phyloP scores from a whole-genome alignment of 2,797 vertebrate genomes.

The Cephalopachus bancanus region DNA sequence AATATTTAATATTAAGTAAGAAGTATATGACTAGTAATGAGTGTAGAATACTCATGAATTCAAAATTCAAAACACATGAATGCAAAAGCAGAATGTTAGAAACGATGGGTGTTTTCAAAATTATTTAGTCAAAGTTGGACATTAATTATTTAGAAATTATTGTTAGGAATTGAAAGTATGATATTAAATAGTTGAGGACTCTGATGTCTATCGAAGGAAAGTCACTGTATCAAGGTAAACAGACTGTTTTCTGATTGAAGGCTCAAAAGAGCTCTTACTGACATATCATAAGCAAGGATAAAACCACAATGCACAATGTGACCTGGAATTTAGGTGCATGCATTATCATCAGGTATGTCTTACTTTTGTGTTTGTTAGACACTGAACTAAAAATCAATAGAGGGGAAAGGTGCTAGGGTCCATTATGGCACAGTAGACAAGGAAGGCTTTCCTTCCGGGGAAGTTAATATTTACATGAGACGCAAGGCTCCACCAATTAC shows the following conservation, averaged over 20 bases:
- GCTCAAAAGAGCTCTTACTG: too few relatives aligned
- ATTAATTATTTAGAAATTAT: not conserved
- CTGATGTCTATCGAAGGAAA: not conserved
- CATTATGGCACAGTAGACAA: too few relatives aligned
- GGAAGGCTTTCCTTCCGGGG: not conserved
- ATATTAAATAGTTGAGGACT: not conserved
- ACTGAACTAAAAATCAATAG: not conserved
- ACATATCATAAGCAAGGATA: too few relatives aligned
- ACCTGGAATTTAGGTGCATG: not conserved
- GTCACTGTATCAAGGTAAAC: not conserved
- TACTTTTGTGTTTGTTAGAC: not conserved
- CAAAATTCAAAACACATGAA: not conserved
- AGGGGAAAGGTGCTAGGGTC: rapidly evolving
- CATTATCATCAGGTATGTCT: rapidly evolving
- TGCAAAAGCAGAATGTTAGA: not conserved
- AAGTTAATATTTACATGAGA: not conserved
- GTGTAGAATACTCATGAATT: not conserved
- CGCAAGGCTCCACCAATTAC: not conserved
- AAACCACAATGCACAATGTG: too few relatives aligned
- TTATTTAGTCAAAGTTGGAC: too few relatives aligned
- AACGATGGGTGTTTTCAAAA: too few relatives aligned
- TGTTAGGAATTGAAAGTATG: not conserved
- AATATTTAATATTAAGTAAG: not conserved
- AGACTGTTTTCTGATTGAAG: not conserved
- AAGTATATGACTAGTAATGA: not conserved